Percentiles rank a stretch among this genome's conserved stretches.
Conservation (phyloP, 2,888 invertebrate genomes). For the Congeria kusceri region DNA sequence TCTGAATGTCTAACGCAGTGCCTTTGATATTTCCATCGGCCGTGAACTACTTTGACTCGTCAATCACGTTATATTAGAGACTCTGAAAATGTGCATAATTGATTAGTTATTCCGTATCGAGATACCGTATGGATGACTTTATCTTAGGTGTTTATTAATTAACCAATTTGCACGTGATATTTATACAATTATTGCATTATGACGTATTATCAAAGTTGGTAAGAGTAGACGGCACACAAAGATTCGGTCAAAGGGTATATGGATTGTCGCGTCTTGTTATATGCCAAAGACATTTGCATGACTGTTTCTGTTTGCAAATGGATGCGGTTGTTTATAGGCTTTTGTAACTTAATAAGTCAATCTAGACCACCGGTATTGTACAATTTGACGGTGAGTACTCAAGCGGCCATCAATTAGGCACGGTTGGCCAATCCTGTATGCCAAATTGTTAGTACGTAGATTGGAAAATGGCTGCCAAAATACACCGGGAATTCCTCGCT, state of each 20-base stretch:
- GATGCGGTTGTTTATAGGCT: neutral
- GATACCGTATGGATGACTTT: conserved; percentile 1
- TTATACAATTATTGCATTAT: conserved; percentile 22
- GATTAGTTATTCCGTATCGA: conserved; percentile 45
- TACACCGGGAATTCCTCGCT: neutral
- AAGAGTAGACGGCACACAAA: no score
- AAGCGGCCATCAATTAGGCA: conserved; percentile 3
- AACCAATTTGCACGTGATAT: conserved; percentile 38
- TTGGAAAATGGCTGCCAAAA: conserved; percentile 4
- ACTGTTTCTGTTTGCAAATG: no score
- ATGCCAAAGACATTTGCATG: neutral
- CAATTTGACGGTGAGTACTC: neutral
- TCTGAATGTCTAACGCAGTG: no score
- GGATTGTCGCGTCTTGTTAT: neutral
- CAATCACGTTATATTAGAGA: conserved; percentile 9
- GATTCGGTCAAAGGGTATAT: conserved; percentile 15
- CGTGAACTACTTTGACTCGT: neutral
- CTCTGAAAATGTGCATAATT: conserved; percentile 36
- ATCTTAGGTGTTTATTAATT: conserved; percentile 37
- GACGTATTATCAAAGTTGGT: neutral
- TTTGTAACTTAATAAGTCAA: neutral
- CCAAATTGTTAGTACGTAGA: neutral
- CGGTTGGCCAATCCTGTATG: neutral
- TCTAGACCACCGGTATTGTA: conserved; percentile 4
- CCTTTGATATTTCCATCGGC: neutral